phyloP scores from a whole-genome alignment of 2,797 vertebrate species.

The Sebastes goodei region DNA sequence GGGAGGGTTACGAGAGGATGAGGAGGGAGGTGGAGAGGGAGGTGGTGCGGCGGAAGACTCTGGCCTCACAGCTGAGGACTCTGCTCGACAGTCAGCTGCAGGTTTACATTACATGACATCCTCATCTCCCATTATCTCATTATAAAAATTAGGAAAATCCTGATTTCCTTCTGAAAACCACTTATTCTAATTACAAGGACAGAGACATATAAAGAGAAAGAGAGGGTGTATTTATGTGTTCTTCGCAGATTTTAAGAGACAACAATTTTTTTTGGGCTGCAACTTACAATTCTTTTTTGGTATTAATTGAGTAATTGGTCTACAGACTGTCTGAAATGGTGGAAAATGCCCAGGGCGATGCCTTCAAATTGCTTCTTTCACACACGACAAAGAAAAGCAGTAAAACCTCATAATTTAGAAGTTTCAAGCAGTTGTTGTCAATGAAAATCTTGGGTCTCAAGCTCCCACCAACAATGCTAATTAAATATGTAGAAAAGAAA shows the following conservation, averaged over 20 bases:
- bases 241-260: background rate
- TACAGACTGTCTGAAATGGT: background rate
- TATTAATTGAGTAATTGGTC: background rate
- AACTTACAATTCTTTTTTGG: background rate
- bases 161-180: background rate
- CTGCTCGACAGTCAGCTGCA: slow-evolving; percentile 81
- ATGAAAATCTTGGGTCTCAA: too few relatives aligned
- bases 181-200: background rate
- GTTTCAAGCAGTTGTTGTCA: too few relatives aligned
- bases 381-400: too few relatives aligned
- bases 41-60: slow-evolving; percentile 70
- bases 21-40: slow-evolving; percentile 85
- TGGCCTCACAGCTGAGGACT: slow-evolving; percentile 81
- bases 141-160: background rate
- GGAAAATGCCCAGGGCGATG: background rate
- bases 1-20: slow-evolving; percentile 64
- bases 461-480: too few relatives aligned
- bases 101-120: slow-evolving; percentile 34
- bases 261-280: background rate
- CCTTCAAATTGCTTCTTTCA: background rate
- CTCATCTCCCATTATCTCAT: background rate
- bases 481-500: background rate
- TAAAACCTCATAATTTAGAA: background rate
- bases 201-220: background rate
- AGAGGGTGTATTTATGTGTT: background rate